Conservation (phyloP, 2,113 vertebrate genomes). For the Amphilophus citrinellus region DNA sequence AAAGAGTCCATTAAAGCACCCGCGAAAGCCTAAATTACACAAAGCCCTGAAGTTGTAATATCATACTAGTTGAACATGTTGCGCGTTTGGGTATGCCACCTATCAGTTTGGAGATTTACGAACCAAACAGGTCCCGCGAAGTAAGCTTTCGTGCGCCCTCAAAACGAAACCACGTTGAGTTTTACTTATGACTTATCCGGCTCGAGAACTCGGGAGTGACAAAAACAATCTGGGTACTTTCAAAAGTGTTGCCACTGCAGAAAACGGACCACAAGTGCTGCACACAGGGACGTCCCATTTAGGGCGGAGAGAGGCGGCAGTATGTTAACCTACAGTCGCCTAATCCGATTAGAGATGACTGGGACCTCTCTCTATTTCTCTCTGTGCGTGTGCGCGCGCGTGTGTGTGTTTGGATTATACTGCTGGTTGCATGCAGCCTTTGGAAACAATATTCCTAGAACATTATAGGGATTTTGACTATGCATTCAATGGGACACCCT, state of each 20-base stretch:
- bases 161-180: slow-evolving; percentile 28
- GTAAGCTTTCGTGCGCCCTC: background rate
- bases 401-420: slow-evolving; percentile 24
- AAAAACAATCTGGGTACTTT: background rate
- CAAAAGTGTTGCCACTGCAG: background rate
- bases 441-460: slow-evolving; percentile 1
- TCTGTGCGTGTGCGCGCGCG: background rate
- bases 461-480: background rate
- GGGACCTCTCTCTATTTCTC: slow-evolving; percentile 48
- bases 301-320: slow-evolving; percentile 66
- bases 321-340: slow-evolving; percentile 60
- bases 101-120: background rate
- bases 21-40: background rate
- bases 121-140: slow-evolving; percentile 13
- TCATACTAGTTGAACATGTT: background rate
- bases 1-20: slow-evolving; percentile 14
- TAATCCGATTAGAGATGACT: slow-evolving; percentile 86
- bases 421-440: background rate
- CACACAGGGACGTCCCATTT: slow-evolving; percentile 42
- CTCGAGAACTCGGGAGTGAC: background rate
- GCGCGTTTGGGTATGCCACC: background rate
- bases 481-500: background rate
- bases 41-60: background rate
- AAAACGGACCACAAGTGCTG: slow-evolving; percentile 39
- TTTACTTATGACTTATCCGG: background rate